These are phyloP conservation scores for Pasiphila rectangulata DNA, from an alignment of 2,888 invertebrate genomes.

Conservation along the genomic window DNA sequence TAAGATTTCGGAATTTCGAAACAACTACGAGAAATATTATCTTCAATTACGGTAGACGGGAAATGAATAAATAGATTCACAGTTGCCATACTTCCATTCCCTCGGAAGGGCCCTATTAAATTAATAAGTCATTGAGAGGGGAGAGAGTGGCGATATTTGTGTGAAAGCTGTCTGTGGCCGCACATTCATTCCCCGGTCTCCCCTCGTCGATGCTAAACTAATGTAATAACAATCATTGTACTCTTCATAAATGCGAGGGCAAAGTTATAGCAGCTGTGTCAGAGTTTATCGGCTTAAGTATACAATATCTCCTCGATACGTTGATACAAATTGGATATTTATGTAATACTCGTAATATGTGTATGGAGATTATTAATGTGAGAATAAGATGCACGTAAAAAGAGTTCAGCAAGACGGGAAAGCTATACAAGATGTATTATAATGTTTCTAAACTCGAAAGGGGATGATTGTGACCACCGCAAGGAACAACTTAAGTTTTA, in stretches of 20 bases:
- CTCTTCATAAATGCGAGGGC: conserved; percentile 31
- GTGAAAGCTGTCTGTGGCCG: conserved; percentile 33
- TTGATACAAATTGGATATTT: conserved; percentile 1
- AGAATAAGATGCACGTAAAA: too few relatives aligned
- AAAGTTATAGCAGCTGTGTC: conserved; percentile 19
- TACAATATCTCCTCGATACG: conserved; percentile 1
- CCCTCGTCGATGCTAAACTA: conserved; percentile 25
- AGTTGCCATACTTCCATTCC: conserved; percentile 41
- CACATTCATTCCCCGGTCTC: conserved; percentile 22
- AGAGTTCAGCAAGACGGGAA: too few relatives aligned
- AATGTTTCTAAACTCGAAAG: too few relatives aligned
- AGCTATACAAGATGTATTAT: too few relatives aligned
- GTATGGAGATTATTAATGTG: background rate
- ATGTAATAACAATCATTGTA: conserved; percentile 55
- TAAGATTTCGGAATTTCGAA: conserved; percentile 6
- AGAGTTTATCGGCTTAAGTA: conserved; percentile 4
- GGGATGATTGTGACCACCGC: too few relatives aligned
- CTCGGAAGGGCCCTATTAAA: conserved; percentile 49
- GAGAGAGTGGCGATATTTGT: conserved; percentile 46
- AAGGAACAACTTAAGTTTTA: too few relatives aligned
- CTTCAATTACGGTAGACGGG: conserved; percentile 8
- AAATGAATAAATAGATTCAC: conserved; percentile 19
- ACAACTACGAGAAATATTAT: conserved; percentile 12
- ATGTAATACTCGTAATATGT: background rate
- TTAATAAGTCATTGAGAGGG: conserved; percentile 52